Conservation (phyloP, 2,797 vertebrate genomes). For the Enteromius radiatus region DNA sequence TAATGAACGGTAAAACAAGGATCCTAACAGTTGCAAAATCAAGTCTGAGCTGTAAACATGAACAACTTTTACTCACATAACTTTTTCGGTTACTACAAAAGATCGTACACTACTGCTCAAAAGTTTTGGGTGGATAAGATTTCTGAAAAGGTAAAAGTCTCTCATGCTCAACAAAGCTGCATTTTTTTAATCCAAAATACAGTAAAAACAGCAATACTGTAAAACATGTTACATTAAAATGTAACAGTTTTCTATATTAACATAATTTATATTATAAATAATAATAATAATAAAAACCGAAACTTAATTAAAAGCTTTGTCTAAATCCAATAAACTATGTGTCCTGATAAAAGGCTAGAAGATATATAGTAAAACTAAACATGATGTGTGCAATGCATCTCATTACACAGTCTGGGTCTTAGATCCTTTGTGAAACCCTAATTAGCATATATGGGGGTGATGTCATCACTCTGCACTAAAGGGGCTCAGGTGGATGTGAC, state of each 20-base stretch:
- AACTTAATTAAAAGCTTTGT: not conserved
- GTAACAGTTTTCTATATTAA: not conserved
- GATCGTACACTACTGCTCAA: not conserved
- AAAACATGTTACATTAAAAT: not conserved
- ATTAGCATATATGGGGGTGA: conserved; percentile 18
- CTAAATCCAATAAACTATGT: not conserved
- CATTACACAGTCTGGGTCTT: not conserved
- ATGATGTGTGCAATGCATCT: not conserved
- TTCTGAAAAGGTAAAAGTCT: not conserved
- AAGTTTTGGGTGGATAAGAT: not conserved
- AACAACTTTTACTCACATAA: not conserved
- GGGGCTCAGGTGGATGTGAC: conserved; percentile 44
- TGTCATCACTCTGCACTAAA: conserved; percentile 34
- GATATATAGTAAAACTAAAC: not conserved
- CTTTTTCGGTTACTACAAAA: not conserved
- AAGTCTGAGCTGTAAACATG: not conserved
- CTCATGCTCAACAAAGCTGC: not conserved
- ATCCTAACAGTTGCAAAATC: not conserved
- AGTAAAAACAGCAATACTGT: not conserved
- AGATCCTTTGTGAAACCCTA: conserved; percentile 9
- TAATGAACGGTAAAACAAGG: not conserved
- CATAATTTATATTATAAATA: not conserved
- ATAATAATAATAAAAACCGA: too few species aligned
- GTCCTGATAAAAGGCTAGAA: not conserved
- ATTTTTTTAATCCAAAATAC: not conserved